phyloP scores from a whole-genome alignment of 2,113 vertebrate species.

The Sapajus apella region DNA sequence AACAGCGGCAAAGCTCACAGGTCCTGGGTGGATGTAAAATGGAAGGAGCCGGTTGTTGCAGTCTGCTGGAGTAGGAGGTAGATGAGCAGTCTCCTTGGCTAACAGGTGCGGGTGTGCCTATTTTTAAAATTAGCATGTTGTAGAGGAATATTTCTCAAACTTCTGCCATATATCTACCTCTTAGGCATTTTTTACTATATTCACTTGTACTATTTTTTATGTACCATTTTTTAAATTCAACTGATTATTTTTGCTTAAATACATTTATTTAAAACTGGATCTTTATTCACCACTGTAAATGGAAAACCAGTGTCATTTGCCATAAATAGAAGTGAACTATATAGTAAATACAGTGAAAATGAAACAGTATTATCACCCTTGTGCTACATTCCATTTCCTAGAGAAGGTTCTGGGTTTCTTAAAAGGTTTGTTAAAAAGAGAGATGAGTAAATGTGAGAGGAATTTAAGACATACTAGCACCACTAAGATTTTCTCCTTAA shows the following conservation, averaged over 20 bases:
- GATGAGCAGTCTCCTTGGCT: neutral
- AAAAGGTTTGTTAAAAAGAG: slow-evolving; percentile 12
- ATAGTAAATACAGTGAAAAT: slow-evolving; percentile 20
- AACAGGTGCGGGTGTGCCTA: neutral
- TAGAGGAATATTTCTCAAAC: slow-evolving; percentile 24
- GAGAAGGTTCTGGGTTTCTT: slow-evolving; percentile 14
- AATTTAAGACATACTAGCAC: neutral
- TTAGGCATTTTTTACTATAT: neutral
- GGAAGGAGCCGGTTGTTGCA: neutral
- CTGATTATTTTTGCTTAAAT: neutral
- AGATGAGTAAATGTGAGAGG: neutral
- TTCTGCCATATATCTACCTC: neutral
- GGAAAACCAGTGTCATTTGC: neutral
- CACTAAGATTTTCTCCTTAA: neutral
- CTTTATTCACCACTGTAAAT: neutral
- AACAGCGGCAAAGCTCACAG: neutral
- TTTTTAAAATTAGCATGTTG: slow-evolving; percentile 8
- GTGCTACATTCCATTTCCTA: neutral
- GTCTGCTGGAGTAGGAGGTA: neutral
- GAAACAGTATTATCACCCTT: neutral
- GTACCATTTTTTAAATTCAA: neutral
- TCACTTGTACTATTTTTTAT: neutral
- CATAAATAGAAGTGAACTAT: neutral
- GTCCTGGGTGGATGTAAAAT: neutral
- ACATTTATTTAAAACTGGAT: neutral